phyloP scores from a whole-genome alignment of 2,113 vertebrate species.

The Tinamus guttatus region DNA sequence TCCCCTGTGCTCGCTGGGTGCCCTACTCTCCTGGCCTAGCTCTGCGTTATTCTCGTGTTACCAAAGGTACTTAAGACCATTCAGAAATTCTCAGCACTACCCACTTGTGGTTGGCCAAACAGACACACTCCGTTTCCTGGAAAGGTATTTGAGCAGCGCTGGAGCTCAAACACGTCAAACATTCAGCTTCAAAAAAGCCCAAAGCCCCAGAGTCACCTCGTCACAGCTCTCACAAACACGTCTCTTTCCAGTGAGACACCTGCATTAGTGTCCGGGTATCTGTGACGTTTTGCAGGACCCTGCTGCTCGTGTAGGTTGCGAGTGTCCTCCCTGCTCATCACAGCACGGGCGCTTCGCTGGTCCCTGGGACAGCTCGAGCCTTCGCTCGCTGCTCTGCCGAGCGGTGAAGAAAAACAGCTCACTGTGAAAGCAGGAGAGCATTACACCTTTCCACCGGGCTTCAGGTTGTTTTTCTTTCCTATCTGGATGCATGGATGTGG shows the following conservation, averaged over 20 bases:
- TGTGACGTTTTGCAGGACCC: rapidly evolving
- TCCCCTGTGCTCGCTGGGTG: neutral
- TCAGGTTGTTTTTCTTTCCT: neutral
- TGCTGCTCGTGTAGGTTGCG: rapidly evolving
- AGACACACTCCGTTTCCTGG: neutral
- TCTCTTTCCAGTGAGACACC: neutral
- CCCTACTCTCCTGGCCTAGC: neutral
- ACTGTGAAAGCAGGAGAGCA: neutral
- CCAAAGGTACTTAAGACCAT: neutral
- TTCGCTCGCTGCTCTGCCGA: neutral
- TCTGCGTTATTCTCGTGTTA: neutral
- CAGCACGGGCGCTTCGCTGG: neutral
- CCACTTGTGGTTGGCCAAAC: neutral
- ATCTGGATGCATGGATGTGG: constrained; percentile 22
- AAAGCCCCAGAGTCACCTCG: too few relatives aligned
- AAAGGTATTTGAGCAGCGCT: neutral
- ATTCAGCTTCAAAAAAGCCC: neutral
- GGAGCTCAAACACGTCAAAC: neutral
- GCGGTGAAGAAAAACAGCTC: neutral
- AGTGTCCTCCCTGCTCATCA: neutral
- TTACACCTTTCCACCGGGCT: neutral
- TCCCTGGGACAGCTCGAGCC: neutral
- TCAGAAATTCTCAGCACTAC: neutral
- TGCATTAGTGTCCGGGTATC: neutral
- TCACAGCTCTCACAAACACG: neutral